Conservation (phyloP, 2,888 invertebrate species). For the Lasioglossum leucozonium region DNA sequence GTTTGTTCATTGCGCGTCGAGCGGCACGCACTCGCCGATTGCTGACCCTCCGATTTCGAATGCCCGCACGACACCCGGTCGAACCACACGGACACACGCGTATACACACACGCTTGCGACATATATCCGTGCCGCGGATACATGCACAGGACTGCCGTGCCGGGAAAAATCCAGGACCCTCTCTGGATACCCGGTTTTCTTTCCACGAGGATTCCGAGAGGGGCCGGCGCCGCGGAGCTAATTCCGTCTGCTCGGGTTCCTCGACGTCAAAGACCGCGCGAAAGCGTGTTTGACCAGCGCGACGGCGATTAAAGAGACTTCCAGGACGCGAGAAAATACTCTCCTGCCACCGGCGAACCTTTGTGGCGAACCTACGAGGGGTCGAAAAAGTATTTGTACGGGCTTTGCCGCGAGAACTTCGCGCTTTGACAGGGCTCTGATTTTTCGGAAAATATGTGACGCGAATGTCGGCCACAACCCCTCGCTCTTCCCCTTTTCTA, state of each 20-base stretch:
- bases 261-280: not conserved
- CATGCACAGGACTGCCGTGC: not conserved
- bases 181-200: not conserved
- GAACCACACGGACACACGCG: not conserved
- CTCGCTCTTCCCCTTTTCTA: too few relatives aligned
- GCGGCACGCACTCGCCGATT: slow-evolving; percentile 11
- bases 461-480: not conserved
- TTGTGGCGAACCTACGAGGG: not conserved
- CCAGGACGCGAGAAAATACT: not conserved
- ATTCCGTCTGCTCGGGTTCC: not conserved
- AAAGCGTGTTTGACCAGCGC: slow-evolving; percentile 1
- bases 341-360: not conserved
- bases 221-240: not conserved
- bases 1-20: slow-evolving; percentile 49
- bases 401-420: not conserved
- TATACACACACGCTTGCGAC: not conserved
- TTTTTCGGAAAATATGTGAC: not conserved
- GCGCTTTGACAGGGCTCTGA: not conserved
- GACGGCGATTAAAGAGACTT: slow-evolving; percentile 11
- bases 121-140: not conserved
- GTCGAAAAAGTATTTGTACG: not conserved
- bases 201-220: not conserved
- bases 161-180: not conserved
- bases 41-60: slow-evolving; percentile 4
- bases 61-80: not conserved